Evolutionary conservation across 2,113 vertebrate species (phyloP).

Genomic region (Amia ocellicauda): DNA sequence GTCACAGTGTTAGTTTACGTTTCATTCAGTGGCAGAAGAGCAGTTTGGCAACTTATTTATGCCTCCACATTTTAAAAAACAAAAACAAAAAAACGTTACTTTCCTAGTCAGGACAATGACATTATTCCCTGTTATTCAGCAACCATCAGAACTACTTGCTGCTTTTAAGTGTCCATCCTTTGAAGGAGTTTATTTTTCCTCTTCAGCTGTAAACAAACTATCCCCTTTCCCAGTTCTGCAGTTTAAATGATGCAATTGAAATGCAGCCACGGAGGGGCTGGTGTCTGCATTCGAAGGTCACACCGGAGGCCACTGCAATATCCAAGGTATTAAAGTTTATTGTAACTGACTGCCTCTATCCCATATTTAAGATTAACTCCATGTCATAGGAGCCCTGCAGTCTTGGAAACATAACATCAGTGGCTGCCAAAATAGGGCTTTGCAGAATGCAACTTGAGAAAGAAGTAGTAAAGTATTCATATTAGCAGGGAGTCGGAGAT

Average conservation of each 20-base stretch:
- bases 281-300: constrained; percentile 40
- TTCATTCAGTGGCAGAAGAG: background rate
- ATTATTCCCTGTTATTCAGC: too few species aligned
- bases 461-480: background rate
- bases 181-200: background rate
- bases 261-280: constrained; percentile 18
- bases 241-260: constrained; percentile 12
- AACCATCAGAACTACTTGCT: too few species aligned
- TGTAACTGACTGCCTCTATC: constrained; percentile 26
- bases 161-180: too few species aligned
- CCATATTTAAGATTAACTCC: constrained; percentile 13
- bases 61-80: too few species aligned
- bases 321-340: constrained; percentile 25
- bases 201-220: constrained; percentile 1
- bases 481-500: background rate
- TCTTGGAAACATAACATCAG: constrained; percentile 2
- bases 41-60: too few species aligned
- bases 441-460: constrained; percentile 2
- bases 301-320: constrained; percentile 27
- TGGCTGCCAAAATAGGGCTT: background rate
- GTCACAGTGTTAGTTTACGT: background rate
- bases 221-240: background rate
- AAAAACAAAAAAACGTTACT: too few species aligned
- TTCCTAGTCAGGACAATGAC: too few species aligned
- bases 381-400: constrained; percentile 1